A percentile compares a stretch with the other conserved stretches of the same genome.
These are phyloP conservation scores for Lepidurus couesii DNA, from an alignment of 1,140 invertebrate species.

Conservation along the genomic window DNA sequence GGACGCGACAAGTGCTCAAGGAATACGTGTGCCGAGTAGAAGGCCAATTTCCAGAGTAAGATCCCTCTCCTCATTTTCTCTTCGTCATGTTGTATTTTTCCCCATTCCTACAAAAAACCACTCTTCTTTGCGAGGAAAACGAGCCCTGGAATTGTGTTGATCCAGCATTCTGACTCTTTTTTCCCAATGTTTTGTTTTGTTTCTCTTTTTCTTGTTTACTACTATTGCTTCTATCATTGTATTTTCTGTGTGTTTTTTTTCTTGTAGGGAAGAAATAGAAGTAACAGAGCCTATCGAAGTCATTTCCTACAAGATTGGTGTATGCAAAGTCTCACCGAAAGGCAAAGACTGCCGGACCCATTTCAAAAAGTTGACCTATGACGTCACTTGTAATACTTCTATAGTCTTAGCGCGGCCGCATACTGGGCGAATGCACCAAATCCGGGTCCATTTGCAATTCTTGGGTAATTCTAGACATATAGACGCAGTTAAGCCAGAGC, in stretches of 20 bases:
- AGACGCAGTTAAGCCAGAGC: conserved; percentile 7
- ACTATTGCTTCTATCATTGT: neutral
- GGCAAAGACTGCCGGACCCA: conserved; percentile 86
- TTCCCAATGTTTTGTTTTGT: neutral
- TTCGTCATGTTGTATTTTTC: conserved; percentile 21
- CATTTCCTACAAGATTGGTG: conserved; percentile 90
- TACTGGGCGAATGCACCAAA: conserved; percentile 97
- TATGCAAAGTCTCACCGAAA: conserved; percentile 82
- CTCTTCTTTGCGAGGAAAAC: neutral
- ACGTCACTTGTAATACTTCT: conserved; percentile 76
- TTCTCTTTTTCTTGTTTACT: neutral
- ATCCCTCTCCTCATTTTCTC: conserved; percentile 23
- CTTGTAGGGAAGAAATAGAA: conserved; percentile 64
- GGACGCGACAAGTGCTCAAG: conserved; percentile 84
- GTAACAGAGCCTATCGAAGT: conserved; percentile 89
- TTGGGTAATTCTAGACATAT: conserved; percentile 57
- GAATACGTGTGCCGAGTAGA: conserved; percentile 96
- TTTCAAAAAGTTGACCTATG: conserved; percentile 74
- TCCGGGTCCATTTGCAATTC: conserved; percentile 96
- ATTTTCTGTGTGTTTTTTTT: neutral
- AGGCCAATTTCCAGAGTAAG: conserved; percentile 92
- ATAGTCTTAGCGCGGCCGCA: conserved; percentile 87
- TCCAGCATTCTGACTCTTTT: neutral
- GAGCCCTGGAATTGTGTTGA: neutral
- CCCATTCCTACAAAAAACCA: neutral